These are phyloP conservation scores for Limnodromus scolopaceus DNA, from an alignment of 2,797 vertebrate species.

Conservation along the genomic window DNA sequence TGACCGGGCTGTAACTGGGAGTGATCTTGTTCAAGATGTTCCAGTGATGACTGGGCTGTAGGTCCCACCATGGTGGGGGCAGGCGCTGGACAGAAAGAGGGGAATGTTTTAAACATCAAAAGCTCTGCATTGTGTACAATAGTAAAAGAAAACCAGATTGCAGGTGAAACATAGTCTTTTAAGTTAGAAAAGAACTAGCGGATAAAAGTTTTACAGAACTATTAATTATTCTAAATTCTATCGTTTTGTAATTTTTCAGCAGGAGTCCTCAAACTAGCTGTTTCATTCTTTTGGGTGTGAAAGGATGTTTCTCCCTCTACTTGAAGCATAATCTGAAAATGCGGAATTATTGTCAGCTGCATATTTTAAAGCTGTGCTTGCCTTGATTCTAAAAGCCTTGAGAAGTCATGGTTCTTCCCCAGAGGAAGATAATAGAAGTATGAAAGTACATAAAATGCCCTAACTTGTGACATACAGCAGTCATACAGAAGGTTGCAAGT, in stretches of 20 bases:
- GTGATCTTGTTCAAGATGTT: rapidly evolving
- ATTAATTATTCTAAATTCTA: neutral
- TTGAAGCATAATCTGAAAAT: neutral
- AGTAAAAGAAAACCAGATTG: neutral
- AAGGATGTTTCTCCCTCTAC: neutral
- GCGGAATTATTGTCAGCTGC: neutral
- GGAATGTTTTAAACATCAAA: neutral
- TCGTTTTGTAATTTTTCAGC: neutral
- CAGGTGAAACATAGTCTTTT: neutral
- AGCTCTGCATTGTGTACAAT: neutral
- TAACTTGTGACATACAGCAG: neutral
- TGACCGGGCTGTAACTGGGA: neutral
- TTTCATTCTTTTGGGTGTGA: neutral
- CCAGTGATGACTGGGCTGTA: neutral
- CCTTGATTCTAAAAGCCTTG: neutral
- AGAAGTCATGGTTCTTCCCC: neutral
- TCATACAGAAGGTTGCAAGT: neutral
- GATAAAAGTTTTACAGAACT: neutral
- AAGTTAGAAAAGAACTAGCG: neutral
- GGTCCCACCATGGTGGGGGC: rapidly evolving
- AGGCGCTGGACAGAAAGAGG: neutral
- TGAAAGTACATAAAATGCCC: neutral
- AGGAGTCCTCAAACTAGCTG: neutral
- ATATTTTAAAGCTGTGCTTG: neutral
- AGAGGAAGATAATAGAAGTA: neutral